A percentile compares a stretch with the other conserved stretches of the same genome.
These are phyloP conservation scores for Entomobrya multifasciata DNA, from an alignment of 2,888 invertebrate species.

Conservation along the genomic window DNA sequence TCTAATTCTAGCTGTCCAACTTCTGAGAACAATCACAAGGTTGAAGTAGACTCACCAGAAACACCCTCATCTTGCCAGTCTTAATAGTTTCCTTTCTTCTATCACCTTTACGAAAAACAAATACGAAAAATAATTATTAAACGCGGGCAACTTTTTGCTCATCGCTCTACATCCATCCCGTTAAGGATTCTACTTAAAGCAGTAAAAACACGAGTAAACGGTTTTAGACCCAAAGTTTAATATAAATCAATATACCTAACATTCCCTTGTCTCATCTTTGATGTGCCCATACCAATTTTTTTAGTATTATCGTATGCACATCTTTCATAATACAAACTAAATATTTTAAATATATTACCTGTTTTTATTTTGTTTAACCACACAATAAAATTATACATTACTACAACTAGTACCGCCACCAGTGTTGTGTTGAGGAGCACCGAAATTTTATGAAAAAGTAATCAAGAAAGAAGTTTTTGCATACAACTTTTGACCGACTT, in stretches of 20 bases:
- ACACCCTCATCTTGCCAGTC: conserved; percentile 71
- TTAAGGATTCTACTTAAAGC: neutral
- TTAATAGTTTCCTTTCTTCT: conserved; percentile 14
- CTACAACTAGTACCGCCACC: too few relatives aligned
- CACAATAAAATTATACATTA: too few relatives aligned
- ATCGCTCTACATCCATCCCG: neutral
- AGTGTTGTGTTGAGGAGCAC: too few relatives aligned
- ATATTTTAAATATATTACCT: neutral
- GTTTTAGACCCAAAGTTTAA: neutral
- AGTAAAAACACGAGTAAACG: neutral
- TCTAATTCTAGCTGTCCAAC: conserved; percentile 78
- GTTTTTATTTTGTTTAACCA: conserved; percentile 10
- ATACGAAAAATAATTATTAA: neutral
- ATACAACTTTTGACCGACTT: too few relatives aligned
- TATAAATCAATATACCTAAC: conserved; percentile 21
- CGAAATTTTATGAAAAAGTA: too few relatives aligned
- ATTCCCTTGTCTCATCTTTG: too few relatives aligned
- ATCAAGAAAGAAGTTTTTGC: too few relatives aligned
- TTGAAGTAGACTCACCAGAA: conserved; percentile 74
- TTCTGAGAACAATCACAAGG: conserved; percentile 69
- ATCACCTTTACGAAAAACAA: neutral
- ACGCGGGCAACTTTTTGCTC: neutral
- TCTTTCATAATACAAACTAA: too few relatives aligned
- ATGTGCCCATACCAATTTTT: neutral
- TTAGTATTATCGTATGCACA: too few relatives aligned